These are phyloP conservation scores for Rhadinocentrus ornatus DNA, from an alignment of 2,797 vertebrate species.

Conservation along the genomic window DNA sequence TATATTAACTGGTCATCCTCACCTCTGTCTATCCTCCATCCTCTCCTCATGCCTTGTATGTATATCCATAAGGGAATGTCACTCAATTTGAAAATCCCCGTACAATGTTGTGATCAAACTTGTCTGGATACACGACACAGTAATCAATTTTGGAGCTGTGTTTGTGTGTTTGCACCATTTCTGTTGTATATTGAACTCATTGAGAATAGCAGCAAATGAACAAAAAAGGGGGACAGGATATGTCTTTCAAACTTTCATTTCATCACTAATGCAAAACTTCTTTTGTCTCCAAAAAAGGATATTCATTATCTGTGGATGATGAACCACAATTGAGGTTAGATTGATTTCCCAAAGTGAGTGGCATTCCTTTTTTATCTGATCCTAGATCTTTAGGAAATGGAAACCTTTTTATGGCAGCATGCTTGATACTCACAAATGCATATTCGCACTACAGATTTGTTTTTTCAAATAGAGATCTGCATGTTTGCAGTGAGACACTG, in stretches of 20 bases:
- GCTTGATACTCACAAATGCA: slow-evolving; percentile 47
- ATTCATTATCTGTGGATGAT: neutral
- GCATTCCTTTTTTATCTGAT: slow-evolving; percentile 29
- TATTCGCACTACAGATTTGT: slow-evolving; percentile 16
- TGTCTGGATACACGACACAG: neutral
- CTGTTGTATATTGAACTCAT: neutral
- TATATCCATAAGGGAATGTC: slow-evolving; percentile 11
- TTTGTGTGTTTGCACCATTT: neutral
- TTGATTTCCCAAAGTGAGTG: slow-evolving; percentile 28
- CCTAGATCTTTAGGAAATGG: slow-evolving; percentile 21
- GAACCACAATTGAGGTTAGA: neutral
- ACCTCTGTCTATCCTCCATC: slow-evolving; percentile 18
- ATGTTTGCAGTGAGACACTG: neutral
- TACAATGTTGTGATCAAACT: neutral
- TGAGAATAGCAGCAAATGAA: no score
- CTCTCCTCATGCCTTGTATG: neutral
- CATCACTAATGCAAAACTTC: neutral
- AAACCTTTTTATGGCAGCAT: slow-evolving; percentile 31
- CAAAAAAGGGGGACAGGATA: neutral
- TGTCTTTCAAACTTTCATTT: neutral
- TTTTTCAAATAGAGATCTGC: neutral
- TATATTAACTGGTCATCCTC: slow-evolving; percentile 13
- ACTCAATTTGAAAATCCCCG: slow-evolving; percentile 17
- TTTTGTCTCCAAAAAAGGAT: slow-evolving; percentile 1
- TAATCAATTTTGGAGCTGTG: neutral